Evolutionary conservation across 2,797 vertebrate genomes (phyloP), one percentile per base, ranked within the genome.

Genomic region (Echiichthys vipera): DNA sequence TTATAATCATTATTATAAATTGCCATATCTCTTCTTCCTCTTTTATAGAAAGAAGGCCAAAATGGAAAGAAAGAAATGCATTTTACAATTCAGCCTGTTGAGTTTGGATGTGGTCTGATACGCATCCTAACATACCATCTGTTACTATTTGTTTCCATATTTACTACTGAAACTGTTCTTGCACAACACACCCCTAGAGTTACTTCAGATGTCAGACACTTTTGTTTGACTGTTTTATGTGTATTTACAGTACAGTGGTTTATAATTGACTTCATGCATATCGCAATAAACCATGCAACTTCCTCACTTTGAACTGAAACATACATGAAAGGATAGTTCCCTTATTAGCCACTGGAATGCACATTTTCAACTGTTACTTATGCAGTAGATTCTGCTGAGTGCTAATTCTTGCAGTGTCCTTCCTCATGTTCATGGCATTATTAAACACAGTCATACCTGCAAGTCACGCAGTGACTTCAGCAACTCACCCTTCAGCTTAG

Each of bases 291-390:
- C 9, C 32, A 51, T 10, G 27, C 3, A 45, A 65, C 59, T 50
- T 69, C 51, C 39, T 58, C 32, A 9, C 42, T 47, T 29, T 25
- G 36, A 63, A 25, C 14, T 46, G 53, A 58, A 22, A 7, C 17
- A 61, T 20, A 24, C 50, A 45, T n/a, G n/a, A n/a, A 49, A 22
- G 39, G 36, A 39, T 32, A 42, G 59, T 69, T 46, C 42, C 20
- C 20, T 53, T 64, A 54, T 51, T 2, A 47, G 49, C 40, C 56
- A 66, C 50, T 27, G 24, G 13, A 68, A 63, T 63, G 43, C 65
- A 70, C 63, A 24, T 62, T 71, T 53, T 29, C 32, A 47, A 11
- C n/a, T 7, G 24, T 59, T 67, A 43, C 68, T 72, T 58, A 70
- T 66, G 53, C 55, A 68, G 56, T 24, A 30, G 30, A 25, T 27